A percentile compares a stretch with the other conserved stretches of the same genome.
Conservation (phyloP, 2,888 invertebrate genomes). For the Xylota segnis region DNA sequence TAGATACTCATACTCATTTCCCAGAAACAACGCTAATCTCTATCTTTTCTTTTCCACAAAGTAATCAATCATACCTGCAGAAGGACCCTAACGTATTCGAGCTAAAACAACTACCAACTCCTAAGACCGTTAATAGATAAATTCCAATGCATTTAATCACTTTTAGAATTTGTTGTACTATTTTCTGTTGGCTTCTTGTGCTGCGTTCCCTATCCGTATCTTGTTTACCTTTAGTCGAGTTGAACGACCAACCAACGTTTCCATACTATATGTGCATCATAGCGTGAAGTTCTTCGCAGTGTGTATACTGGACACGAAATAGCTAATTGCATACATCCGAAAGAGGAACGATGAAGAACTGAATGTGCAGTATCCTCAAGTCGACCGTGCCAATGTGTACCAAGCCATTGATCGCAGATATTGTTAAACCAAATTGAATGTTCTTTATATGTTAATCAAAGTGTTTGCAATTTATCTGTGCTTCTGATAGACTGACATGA, state of each 20-base stretch:
- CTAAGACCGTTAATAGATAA: constrained; percentile 12
- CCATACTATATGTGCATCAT: constrained; percentile 33
- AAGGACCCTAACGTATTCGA: constrained; percentile 10
- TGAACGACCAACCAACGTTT: constrained; percentile 48
- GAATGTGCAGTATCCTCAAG: background rate
- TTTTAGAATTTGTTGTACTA: constrained; percentile 1
- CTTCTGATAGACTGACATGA: background rate
- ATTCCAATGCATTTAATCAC: constrained; percentile 37
- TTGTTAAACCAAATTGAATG: constrained; percentile 23
- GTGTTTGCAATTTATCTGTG: constrained; percentile 21
- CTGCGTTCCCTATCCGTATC: background rate
- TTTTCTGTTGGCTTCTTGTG: background rate
- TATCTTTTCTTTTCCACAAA: too few species aligned
- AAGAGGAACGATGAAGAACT: constrained; percentile 4
- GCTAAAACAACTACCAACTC: background rate
- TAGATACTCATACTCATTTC: too few species aligned
- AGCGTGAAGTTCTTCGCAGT: constrained; percentile 30
- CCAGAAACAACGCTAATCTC: too few species aligned
- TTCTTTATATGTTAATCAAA: constrained; percentile 32
- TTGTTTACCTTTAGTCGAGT: background rate
- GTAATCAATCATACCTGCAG: background rate
- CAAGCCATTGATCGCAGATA: background rate
- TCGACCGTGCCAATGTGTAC: background rate
- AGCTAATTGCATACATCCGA: background rate
- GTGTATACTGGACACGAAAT: constrained; percentile 23